These are phyloP conservation scores for Rhadinocentrus ornatus DNA, from an alignment of 2,797 vertebrate species.

Conservation along the genomic window DNA sequence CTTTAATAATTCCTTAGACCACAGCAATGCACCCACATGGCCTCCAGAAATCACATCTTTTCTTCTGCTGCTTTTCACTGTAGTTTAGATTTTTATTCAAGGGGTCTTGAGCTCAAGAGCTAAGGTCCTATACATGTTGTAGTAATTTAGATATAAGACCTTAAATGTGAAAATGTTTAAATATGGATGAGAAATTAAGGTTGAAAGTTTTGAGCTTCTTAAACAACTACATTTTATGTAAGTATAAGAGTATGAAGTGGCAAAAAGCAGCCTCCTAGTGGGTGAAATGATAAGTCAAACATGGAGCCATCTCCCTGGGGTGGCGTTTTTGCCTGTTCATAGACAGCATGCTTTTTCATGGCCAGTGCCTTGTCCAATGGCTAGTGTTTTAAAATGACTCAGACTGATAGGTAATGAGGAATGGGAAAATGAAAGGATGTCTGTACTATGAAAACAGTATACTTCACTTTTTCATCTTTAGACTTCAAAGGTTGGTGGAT, in stretches of 20 bases:
- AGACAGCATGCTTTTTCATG: constrained; percentile 47
- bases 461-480: not conserved
- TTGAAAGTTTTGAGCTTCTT: not conserved
- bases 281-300: constrained; percentile 45
- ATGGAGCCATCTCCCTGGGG: constrained; percentile 10
- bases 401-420: constrained; percentile 35
- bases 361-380: constrained; percentile 22
- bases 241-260: not conserved
- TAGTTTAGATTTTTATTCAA: not conserved
- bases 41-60: constrained; percentile 19
- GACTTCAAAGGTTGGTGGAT: not conserved
- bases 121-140: not conserved
- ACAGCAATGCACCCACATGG: constrained; percentile 14
- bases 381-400: constrained; percentile 39
- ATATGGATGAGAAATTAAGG: not conserved
- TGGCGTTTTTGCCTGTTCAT: constrained; percentile 38
- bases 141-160: not conserved
- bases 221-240: not conserved
- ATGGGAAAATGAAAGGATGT: constrained; percentile 17
- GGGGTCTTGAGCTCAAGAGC: not conserved
- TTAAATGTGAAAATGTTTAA: not conserved
- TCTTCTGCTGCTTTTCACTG: constrained; percentile 9
- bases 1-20: constrained; percentile 16
- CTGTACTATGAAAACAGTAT: constrained; percentile 15
- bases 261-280: constrained; percentile 2